Percentiles rank a stretch among this genome's conserved stretches.
Evolutionary conservation across 1,140 invertebrate species (phyloP).

Genomic region (Choristoneura fumiferana): DNA sequence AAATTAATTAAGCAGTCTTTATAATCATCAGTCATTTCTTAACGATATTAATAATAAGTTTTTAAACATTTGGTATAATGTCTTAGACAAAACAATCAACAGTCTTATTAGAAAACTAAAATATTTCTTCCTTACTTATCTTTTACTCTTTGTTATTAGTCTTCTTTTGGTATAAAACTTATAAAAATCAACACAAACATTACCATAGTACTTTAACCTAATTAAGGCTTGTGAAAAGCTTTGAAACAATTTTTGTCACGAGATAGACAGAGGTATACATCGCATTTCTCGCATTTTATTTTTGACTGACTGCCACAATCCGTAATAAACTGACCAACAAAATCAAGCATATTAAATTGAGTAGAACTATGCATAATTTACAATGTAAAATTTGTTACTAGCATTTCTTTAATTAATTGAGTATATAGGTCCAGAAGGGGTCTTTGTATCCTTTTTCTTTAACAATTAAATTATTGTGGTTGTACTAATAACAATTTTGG

Average conservation of each 20-base stretch:
- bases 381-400: too few species aligned
- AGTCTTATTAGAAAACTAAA: constrained; percentile 11
- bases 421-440: too few species aligned
- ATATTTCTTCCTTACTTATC: constrained; percentile 14
- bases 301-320: constrained; percentile 12
- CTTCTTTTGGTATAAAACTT: constrained; percentile 10
- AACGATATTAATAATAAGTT: constrained; percentile 11
- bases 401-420: too few species aligned
- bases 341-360: too few species aligned
- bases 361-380: too few species aligned
- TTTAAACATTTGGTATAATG: constrained; percentile 10
- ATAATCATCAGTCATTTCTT: constrained; percentile 1
- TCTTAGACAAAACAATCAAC: constrained; percentile 10
- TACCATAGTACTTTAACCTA: constrained; percentile 3
- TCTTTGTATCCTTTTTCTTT: too few species aligned
- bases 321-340: too few species aligned
- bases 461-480: too few species aligned
- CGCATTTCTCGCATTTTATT: constrained; percentile 13
- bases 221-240: neutral
- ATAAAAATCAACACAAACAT: constrained; percentile 13
- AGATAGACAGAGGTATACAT: constrained; percentile 15
- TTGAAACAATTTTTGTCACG: constrained; percentile 19
- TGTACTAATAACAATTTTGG: too few species aligned
- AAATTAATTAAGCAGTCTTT: constrained; percentile 10
- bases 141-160: neutral